A percentile compares a stretch with the other conserved stretches of the same genome.
Evolutionary conservation across 2,113 vertebrate genomes (phyloP).

Genomic region (Vidua macroura): DNA sequence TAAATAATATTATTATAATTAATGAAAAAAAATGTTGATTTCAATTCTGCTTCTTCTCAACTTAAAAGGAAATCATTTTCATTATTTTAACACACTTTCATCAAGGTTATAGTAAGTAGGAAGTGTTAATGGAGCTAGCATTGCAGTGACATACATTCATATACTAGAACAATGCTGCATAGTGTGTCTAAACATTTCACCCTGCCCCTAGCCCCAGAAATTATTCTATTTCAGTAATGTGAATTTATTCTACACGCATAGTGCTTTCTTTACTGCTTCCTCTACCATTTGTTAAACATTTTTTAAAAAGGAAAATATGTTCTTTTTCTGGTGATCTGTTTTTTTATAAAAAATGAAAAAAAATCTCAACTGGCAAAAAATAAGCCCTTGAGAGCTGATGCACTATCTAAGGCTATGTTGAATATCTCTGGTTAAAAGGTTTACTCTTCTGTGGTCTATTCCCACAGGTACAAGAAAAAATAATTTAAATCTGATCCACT

Average conservation of each 20-base stretch:
- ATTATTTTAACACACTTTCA: neutral
- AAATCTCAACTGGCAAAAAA: neutral
- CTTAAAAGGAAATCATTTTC: neutral
- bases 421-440: neutral
- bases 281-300: neutral
- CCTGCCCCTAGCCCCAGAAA: neutral
- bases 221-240: neutral
- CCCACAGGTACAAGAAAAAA: slow-evolving; percentile 13
- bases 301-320: neutral
- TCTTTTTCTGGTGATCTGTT: neutral
- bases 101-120: neutral
- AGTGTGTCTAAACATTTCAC: neutral
- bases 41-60: neutral
- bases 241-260: neutral
- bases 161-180: neutral
- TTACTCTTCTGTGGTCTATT: slow-evolving; percentile 2
- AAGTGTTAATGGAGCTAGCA: neutral
- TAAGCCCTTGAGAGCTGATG: neutral
- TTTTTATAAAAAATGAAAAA: neutral
- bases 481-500: slow-evolving; percentile 21
- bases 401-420: neutral
- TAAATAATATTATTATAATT: neutral
- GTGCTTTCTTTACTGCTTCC: neutral
- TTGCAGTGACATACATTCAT: neutral
- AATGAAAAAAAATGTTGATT: neutral